Evolutionary conservation across 2,797 vertebrate species (phyloP), one percentile per base, ranked within the genome.

Genomic region (Brachyalestes nurse): DNA sequence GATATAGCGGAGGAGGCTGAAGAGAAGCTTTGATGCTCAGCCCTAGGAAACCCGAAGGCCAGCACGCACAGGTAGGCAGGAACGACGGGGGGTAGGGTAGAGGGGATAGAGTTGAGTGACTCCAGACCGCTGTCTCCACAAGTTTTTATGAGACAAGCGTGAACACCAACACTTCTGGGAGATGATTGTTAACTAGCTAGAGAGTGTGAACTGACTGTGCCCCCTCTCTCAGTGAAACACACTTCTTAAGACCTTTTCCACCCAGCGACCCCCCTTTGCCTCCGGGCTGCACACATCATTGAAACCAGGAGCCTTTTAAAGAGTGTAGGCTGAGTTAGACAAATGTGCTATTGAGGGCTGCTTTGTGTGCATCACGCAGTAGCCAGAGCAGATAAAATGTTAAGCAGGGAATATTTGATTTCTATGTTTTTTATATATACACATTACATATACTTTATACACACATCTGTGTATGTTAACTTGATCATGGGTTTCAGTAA

Each of bases 121-220:
- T 73, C 65, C 73, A 82, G 85, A 84, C 67, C 64, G 57, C 82
- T 86, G 83, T 90, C 84, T 85, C 82, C 72, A 62, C 71, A 51
- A 64, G 87, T 57, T 82, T 91, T 91, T 87, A 88, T 87, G 84
- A 85, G 82, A 38, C 45, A 73, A 76, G 42, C 17, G 40, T 74
- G 51, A 78, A 85, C 84, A 81, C 85, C 80, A 79, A 57, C 82
- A 83, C 87, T 85, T 90, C 81, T 84, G 82, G 85, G 72, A 83
- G 51, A 51, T 77, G 69, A 88, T 77, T 82, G 87, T 90, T 89
- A 90, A 91, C 86, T 86, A 88, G 87, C 84, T 77, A 40, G 74
- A 76, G 79, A 87, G 84, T 91, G 88, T 88, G 84, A 92, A 89
- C 82, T 88, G 88, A 90, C 88, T 82, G 88, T 88, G 87, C 86